These are phyloP conservation scores for Brenthis hecate DNA, from an alignment of 2,888 invertebrate species.

Conservation along the genomic window DNA sequence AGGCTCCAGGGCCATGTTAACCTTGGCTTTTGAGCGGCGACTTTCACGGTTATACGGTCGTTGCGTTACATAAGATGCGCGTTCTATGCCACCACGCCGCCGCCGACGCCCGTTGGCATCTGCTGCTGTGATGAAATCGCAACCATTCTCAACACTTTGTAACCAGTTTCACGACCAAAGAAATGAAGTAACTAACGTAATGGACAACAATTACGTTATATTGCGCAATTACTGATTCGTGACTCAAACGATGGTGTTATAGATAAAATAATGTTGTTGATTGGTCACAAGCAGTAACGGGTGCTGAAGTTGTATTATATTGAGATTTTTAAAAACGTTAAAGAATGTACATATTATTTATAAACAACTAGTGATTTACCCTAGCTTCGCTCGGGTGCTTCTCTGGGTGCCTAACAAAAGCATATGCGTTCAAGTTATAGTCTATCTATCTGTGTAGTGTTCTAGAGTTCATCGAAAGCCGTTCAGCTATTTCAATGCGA, in stretches of 20 bases:
- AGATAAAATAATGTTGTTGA: not conserved
- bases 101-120: conserved; percentile 56
- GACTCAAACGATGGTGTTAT: conserved; percentile 5
- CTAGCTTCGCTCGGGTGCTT: too few relatives aligned
- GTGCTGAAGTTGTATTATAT: too few relatives aligned
- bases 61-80: conserved; percentile 75
- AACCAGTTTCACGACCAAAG: conserved; percentile 63
- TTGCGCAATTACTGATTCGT: conserved; percentile 30
- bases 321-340: too few relatives aligned
- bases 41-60: conserved; percentile 82
- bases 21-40: conserved; percentile 82
- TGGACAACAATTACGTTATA: conserved; percentile 25
- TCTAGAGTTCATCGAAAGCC: too few relatives aligned
- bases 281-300: not conserved
- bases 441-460: too few relatives aligned
- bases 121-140: conserved; percentile 71
- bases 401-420: too few relatives aligned
- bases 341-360: too few relatives aligned
- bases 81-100: conserved; percentile 50
- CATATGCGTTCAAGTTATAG: too few relatives aligned
- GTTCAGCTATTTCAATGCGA: too few relatives aligned
- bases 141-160: conserved; percentile 56
- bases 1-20: conserved; percentile 74
- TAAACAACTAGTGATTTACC: too few relatives aligned
- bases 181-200: conserved; percentile 45